These are phyloP conservation scores for Bruchidius siliquastri DNA, from an alignment of 2,888 invertebrate species.

Conservation along the genomic window DNA sequence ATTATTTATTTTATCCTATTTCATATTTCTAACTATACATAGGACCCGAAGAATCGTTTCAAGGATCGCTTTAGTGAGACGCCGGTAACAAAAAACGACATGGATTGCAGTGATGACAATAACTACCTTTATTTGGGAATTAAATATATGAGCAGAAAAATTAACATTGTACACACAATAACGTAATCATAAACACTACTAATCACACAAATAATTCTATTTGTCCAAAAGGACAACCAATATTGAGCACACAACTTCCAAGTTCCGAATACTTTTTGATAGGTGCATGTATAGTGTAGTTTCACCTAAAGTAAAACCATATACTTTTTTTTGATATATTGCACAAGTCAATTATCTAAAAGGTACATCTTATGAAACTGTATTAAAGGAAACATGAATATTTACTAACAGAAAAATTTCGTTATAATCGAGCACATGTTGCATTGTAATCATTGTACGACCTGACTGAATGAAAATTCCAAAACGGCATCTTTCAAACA, in stretches of 20 bases:
- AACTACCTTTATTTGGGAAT: background rate
- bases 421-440: background rate
- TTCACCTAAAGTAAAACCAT: too few relatives aligned
- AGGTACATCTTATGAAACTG: background rate
- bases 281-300: background rate
- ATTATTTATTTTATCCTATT: too few relatives aligned
- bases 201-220: background rate
- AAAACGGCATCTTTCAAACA: too few relatives aligned
- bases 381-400: too few relatives aligned
- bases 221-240: background rate
- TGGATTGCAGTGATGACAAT: background rate
- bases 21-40: too few relatives aligned
- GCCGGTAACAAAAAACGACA: too few relatives aligned
- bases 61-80: too few relatives aligned
- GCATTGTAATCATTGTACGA: background rate
- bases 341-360: background rate
- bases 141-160: background rate
- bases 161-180: background rate
- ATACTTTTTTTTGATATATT: background rate
- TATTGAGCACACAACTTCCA: background rate
- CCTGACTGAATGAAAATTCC: too few relatives aligned
- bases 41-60: too few relatives aligned
- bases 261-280: background rate
- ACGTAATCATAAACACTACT: background rate
- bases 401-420: too few relatives aligned